phyloP scores from a whole-genome alignment of 2,113 vertebrate species.

The Nyctibius bracteatus region DNA sequence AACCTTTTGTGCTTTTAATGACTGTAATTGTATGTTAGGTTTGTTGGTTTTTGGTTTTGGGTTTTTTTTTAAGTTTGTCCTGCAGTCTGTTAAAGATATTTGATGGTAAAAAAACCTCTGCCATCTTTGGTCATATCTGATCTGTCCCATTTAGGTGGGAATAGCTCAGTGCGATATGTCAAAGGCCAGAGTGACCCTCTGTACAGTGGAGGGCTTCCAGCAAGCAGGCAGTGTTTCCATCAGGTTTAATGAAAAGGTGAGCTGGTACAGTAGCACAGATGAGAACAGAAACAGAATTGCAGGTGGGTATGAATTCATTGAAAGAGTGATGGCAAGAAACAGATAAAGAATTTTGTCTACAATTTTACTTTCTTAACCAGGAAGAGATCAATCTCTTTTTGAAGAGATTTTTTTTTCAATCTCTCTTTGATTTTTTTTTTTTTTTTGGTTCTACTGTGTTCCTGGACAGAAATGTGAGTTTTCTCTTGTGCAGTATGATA shows the following conservation, averaged over 20 bases:
- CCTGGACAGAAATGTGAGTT: neutral
- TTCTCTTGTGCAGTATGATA: neutral
- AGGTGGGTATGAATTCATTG: neutral
- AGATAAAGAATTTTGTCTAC: neutral
- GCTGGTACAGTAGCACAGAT: neutral
- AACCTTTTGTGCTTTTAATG: neutral
- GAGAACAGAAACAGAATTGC: neutral
- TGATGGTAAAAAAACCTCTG: neutral
- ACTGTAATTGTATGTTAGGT: neutral
- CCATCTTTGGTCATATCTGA: neutral
- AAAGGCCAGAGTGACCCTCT: neutral
- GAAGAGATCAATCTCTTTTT: neutral
- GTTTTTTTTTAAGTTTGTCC: neutral
- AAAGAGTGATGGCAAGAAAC: neutral
- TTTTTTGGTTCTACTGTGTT: neutral
- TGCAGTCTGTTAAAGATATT: neutral
- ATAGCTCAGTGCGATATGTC: neutral
- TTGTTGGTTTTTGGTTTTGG: neutral
- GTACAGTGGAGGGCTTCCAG: neutral
- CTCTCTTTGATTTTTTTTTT: no score
- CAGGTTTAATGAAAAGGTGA: neutral
- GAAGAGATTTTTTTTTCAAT: neutral
- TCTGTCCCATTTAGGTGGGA: neutral
- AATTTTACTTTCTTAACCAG: neutral
- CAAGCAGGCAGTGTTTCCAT: fast-evolving